Conservation (phyloP, 2,797 vertebrate genomes). For the Calcarius lapponicus region DNA sequence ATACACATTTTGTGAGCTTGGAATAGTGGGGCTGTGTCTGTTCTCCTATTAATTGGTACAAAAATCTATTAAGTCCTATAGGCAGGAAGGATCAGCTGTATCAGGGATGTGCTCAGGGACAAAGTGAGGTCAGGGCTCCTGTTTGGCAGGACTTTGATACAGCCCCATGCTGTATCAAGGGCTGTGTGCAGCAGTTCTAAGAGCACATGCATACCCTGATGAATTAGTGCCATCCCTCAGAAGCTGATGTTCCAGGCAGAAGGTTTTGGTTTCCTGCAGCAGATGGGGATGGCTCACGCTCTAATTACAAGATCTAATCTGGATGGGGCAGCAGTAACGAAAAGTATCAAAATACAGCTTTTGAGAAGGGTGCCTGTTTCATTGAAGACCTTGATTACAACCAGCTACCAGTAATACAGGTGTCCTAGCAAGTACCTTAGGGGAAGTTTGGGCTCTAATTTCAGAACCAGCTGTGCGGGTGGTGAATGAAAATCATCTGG, state of each 20-base stretch:
- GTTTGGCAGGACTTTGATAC: neutral
- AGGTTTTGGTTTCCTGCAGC: neutral
- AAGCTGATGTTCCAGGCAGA: neutral
- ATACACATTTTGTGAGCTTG: neutral
- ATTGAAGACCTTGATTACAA: neutral
- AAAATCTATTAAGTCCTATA: neutral
- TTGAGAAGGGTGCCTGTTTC: neutral
- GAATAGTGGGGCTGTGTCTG: neutral
- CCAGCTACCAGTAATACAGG: neutral
- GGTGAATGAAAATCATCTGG: neutral
- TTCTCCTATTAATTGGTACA: neutral
- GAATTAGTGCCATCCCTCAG: neutral
- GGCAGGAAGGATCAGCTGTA: neutral
- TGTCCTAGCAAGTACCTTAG: neutral
- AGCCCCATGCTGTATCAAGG: neutral
- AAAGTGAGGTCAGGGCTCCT: neutral
- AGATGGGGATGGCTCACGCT: neutral
- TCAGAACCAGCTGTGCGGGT: rapidly evolving
- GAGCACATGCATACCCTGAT: neutral
- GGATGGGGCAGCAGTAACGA: neutral
- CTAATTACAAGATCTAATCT: neutral
- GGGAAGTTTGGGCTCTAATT: neutral
- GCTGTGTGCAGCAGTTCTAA: neutral
- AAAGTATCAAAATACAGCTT: neutral
- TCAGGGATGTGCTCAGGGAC: neutral